Conservation (phyloP, 1,140 invertebrate genomes). For the Brachionus plicatilis region DNA sequence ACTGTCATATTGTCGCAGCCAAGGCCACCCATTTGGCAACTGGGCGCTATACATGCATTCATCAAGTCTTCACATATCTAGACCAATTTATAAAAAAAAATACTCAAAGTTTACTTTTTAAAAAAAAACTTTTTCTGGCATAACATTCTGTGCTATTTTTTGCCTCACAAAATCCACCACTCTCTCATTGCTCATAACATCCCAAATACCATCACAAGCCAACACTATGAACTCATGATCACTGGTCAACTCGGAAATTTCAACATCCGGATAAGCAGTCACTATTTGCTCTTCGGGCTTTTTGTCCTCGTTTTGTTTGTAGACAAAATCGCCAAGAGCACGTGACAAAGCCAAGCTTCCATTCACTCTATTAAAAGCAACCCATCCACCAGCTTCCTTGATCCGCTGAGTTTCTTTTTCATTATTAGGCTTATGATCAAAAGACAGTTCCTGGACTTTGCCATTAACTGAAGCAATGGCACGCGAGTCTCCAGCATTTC, state of each 20-base stretch:
- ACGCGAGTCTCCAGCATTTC: slow-evolving; percentile 91
- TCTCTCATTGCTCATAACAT: slow-evolving; percentile 89
- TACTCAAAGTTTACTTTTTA: slow-evolving; percentile 46
- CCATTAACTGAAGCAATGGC: slow-evolving; percentile 72
- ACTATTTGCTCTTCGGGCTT: slow-evolving; percentile 89
- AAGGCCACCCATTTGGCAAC: slow-evolving; percentile 86
- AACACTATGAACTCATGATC: slow-evolving; percentile 94
- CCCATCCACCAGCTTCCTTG: slow-evolving; percentile 84
- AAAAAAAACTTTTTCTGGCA: slow-evolving; percentile 68
- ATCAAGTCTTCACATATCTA: slow-evolving; percentile 90
- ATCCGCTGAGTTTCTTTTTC: slow-evolving; percentile 71
- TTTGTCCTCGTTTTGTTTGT: slow-evolving; percentile 81
- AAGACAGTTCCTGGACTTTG: slow-evolving; percentile 66
- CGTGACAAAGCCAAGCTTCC: slow-evolving; percentile 88
- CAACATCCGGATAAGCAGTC: slow-evolving; percentile 87
- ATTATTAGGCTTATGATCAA: slow-evolving; percentile 89
- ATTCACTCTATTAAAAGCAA: slow-evolving; percentile 92
- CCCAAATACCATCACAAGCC: slow-evolving; percentile 99
- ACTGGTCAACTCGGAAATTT: slow-evolving; percentile 69
- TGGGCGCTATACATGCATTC: slow-evolving; percentile 84
- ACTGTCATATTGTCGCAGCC: slow-evolving; percentile 99
- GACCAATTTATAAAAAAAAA: background rate
- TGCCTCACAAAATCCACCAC: slow-evolving; percentile 81
- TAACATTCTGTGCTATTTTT: slow-evolving; percentile 70
- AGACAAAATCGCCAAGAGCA: slow-evolving; percentile 92